Conservation (phyloP, 2,113 vertebrate species). For the Brachypodius melanocephalos region DNA sequence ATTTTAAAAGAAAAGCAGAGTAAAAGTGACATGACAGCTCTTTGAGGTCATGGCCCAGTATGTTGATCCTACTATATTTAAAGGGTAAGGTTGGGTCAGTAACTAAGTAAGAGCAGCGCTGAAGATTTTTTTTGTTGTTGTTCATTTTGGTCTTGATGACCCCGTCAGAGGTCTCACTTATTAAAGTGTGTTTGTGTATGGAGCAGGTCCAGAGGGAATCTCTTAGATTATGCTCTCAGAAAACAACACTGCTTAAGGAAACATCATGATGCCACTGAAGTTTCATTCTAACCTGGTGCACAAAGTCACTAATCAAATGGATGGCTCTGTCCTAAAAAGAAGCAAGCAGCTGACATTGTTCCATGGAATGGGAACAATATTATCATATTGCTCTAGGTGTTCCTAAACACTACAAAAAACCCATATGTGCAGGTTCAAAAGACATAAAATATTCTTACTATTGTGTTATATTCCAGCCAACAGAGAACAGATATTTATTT, state of each 20-base stretch:
- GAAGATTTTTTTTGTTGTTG: constrained; percentile 42
- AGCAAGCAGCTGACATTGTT: neutral
- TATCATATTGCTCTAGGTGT: neutral
- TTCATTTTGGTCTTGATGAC: constrained; percentile 68
- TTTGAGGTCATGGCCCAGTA: constrained; percentile 51
- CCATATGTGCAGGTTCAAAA: neutral
- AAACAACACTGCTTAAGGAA: constrained; percentile 62
- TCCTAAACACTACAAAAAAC: neutral
- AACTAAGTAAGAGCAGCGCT: constrained; percentile 36
- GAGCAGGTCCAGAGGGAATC: constrained; percentile 66
- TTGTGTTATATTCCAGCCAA: neutral
- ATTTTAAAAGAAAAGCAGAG: constrained; percentile 61
- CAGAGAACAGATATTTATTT: neutral
- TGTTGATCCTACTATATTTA: constrained; percentile 55
- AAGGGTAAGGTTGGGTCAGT: constrained; percentile 70
- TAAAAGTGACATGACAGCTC: constrained; percentile 51
- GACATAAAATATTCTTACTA: neutral
- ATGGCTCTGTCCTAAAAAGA: neutral
- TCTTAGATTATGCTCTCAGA: constrained; percentile 61
- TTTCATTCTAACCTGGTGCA: neutral
- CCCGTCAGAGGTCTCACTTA: constrained; percentile 67
- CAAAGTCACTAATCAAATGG: neutral
- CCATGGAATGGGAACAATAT: neutral
- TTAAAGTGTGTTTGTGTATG: constrained; percentile 70
- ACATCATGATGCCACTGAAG: neutral